These are phyloP conservation scores for Sinhomidia bicolor DNA, from an alignment of 2,888 invertebrate species.

Conservation along the genomic window DNA sequence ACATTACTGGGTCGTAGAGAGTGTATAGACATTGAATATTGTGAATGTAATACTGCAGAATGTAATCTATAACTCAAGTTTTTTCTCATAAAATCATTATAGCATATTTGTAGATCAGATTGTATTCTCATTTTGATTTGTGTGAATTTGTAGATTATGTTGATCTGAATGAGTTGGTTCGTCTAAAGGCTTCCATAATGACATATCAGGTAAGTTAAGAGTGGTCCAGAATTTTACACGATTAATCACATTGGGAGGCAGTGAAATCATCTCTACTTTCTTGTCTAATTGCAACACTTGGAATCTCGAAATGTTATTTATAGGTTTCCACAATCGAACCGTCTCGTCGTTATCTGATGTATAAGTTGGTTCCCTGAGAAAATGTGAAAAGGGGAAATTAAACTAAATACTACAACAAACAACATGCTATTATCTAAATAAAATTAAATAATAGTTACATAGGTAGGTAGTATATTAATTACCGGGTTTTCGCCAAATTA, in stretches of 20 bases:
- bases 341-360: constrained; percentile 58
- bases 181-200: background rate
- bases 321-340: constrained; percentile 72
- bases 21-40: no score
- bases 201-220: constrained; percentile 58
- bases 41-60: no score
- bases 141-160: background rate
- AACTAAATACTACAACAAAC: background rate
- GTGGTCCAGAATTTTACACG: constrained; percentile 73
- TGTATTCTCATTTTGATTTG: background rate
- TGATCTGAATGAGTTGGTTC: background rate
- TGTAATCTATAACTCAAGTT: no score
- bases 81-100: no score
- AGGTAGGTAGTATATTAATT: no score
- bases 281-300: constrained; percentile 73
- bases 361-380: constrained; percentile 71
- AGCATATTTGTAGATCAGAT: no score
- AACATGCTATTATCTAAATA: no score
- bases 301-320: constrained; percentile 63
- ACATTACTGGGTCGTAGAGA: no score
- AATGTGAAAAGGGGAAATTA: background rate
- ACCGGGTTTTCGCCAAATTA: constrained; percentile 77
- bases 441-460: no score
- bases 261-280: constrained; percentile 73
- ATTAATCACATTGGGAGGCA: constrained; percentile 30